phyloP scores from a whole-genome alignment of 2,888 invertebrate genomes.

The Rapana venosa region DNA sequence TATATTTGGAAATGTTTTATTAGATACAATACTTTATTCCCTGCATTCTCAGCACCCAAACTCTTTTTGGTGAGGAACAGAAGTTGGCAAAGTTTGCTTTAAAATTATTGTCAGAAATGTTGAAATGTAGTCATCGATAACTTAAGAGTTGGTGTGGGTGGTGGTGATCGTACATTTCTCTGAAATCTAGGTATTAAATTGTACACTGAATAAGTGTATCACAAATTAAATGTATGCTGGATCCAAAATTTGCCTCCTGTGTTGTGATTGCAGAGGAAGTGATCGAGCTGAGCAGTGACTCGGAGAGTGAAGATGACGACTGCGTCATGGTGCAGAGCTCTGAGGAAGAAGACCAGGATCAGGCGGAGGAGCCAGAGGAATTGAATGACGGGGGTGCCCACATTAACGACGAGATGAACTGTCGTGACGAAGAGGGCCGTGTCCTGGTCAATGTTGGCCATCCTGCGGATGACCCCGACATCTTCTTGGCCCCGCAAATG shows the following conservation, averaged over 20 bases:
- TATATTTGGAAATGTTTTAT: no score
- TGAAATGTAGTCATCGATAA: no score
- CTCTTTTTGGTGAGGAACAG: no score
- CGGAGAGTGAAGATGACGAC: constrained; percentile 45
- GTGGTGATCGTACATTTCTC: no score
- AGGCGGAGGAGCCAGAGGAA: constrained; percentile 92
- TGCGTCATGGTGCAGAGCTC: constrained; percentile 85
- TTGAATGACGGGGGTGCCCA: constrained; percentile 92
- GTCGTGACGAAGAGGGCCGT: constrained; percentile 93
- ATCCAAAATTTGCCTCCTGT: not conserved
- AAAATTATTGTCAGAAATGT: no score
- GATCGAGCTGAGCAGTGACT: constrained; percentile 52
- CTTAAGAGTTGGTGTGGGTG: no score
- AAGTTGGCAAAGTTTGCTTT: no score
- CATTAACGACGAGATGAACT: constrained; percentile 93
- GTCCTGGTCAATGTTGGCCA: constrained; percentile 96
- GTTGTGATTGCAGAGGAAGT: constrained; percentile 40
- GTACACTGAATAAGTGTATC: no score
- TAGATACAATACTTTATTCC: no score
- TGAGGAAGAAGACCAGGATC: constrained; percentile 76
- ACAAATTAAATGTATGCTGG: no score
- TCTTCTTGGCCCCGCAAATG: constrained; percentile 93
- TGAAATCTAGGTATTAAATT: no score
- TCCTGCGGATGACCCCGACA: constrained; percentile 91
- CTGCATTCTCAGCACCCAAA: no score